Evolutionary conservation across 2,888 invertebrate species (phyloP).

Genomic region (Ichneumon xanthorius): DNA sequence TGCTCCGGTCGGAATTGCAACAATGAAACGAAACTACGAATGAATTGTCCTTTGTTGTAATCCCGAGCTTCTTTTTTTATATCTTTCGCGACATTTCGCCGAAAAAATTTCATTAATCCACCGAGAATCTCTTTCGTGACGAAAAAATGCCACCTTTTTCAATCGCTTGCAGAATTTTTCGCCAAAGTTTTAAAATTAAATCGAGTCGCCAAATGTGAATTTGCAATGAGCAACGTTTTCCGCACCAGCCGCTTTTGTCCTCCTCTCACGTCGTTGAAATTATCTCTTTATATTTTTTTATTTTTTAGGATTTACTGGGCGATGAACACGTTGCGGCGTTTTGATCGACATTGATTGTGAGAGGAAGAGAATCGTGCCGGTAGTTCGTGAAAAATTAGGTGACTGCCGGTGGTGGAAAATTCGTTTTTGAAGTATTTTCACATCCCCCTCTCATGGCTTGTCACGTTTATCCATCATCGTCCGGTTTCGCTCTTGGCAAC

Average conservation of each 20-base stretch:
- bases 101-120: neutral
- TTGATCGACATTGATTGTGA: neutral
- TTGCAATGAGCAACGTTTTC: too few species aligned
- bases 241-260: too few species aligned
- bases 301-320: too few species aligned
- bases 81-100: neutral
- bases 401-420: conserved; percentile 39
- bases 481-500: neutral
- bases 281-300: too few species aligned
- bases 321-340: neutral
- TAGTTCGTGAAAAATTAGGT: neutral
- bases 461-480: neutral
- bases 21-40: neutral
- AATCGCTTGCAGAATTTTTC: too few species aligned
- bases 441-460: too few species aligned
- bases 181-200: too few species aligned
- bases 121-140: neutral
- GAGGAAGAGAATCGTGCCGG: neutral
- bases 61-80: neutral
- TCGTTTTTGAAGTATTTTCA: conserved; percentile 70
- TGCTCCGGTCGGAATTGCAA: neutral
- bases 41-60: neutral
- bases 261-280: too few species aligned
- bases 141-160: too few species aligned
- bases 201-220: too few species aligned